A percentile compares a stretch with the other conserved stretches of the same genome.
Evolutionary conservation across 2,113 vertebrate species (phyloP).

Genomic region (Manacus vitellinus): DNA sequence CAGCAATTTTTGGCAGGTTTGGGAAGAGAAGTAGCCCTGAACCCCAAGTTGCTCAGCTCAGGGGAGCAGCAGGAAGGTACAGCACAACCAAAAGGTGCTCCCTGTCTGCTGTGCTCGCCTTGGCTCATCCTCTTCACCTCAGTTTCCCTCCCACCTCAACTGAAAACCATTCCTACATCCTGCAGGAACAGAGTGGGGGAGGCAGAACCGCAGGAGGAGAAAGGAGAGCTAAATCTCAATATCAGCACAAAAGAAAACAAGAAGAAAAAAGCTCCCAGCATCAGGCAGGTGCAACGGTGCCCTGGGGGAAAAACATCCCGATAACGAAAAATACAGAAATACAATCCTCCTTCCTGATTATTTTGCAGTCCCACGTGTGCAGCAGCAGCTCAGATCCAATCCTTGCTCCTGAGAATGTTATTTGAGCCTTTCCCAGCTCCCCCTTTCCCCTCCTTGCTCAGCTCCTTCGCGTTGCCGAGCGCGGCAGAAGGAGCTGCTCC

Average conservation of each 20-base stretch:
- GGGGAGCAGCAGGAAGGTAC: background rate
- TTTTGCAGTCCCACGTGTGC: background rate
- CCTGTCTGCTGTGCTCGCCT: background rate
- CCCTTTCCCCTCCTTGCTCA: background rate
- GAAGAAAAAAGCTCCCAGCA: background rate
- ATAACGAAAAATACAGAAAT: background rate
- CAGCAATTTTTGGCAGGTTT: background rate
- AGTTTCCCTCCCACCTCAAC: background rate
- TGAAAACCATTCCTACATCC: background rate
- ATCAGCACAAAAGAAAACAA: background rate
- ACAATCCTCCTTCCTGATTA: background rate
- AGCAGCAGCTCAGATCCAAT: background rate
- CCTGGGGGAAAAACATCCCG: background rate
- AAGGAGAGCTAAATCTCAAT: background rate
- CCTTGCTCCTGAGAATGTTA: background rate
- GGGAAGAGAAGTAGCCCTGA: background rate
- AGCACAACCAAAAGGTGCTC: background rate
- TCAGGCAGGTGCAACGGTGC: background rate
- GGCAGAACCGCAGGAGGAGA: background rate
- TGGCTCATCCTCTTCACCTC: background rate
- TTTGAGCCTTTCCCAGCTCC: background rate
- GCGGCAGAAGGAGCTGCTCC: background rate
- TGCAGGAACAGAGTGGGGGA: background rate
- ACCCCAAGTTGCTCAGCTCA: background rate
- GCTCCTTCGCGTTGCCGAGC: background rate